Percentiles rank a stretch among this genome's conserved stretches.
phyloP scores from a whole-genome alignment of 2,797 vertebrate genomes.

The Enteromius thamalakanensis region DNA sequence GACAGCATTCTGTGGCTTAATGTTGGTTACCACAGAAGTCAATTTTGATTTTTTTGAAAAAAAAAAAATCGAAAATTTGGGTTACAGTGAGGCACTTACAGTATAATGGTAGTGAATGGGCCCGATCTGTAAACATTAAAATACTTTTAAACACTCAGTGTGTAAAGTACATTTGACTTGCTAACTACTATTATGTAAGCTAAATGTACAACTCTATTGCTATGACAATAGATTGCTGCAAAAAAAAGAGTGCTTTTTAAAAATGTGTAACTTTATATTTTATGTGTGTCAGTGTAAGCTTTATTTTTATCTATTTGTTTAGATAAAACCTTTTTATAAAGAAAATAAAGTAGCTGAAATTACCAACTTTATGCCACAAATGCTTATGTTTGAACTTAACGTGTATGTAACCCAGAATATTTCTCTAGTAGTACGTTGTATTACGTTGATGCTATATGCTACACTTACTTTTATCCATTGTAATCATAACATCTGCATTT shows the following conservation, averaged over 20 bases:
- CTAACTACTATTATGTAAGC: not conserved
- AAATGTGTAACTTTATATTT: not conserved
- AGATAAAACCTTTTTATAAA: not conserved
- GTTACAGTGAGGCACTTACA: not conserved
- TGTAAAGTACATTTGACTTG: not conserved
- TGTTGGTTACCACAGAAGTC: not conserved
- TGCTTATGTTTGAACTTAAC: not conserved
- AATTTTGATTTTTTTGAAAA: not conserved
- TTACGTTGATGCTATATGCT: not conserved
- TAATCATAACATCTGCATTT: slow-evolving; percentile 25
- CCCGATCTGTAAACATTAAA: not conserved
- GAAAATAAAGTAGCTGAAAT: not conserved
- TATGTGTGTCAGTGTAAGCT: not conserved
- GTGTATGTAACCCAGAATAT: not conserved
- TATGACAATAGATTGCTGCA: not conserved
- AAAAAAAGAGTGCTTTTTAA: not conserved
- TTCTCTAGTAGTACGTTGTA: not conserved
- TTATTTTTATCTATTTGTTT: not conserved
- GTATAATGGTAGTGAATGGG: not conserved
- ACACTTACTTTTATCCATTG: not conserved
- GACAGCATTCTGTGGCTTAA: not conserved
- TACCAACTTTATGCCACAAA: not conserved
- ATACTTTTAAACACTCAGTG: not conserved
- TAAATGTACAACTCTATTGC: not conserved
- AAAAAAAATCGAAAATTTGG: not conserved